Conservation (phyloP, 2,113 vertebrate species). For the Numida meleagris region DNA sequence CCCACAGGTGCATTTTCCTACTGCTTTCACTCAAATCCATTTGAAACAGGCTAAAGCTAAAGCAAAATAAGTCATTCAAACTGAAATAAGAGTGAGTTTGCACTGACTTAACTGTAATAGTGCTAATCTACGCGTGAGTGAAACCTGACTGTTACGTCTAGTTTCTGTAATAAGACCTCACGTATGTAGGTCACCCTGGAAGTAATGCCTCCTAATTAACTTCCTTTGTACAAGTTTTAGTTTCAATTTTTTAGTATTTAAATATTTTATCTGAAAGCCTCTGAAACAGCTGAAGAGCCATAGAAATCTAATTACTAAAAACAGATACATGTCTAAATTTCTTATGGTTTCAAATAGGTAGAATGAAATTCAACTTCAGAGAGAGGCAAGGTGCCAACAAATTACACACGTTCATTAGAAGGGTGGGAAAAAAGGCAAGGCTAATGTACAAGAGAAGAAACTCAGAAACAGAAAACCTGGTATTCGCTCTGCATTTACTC, state of each 20-base stretch:
- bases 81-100: neutral
- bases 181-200: neutral
- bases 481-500: neutral
- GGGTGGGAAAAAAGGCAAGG: constrained; percentile 23
- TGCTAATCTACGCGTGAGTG: neutral
- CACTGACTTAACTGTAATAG: neutral
- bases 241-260: neutral
- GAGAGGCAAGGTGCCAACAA: neutral
- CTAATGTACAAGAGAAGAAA: neutral
- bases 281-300: neutral
- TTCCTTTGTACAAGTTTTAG: no score
- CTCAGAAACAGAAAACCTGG: neutral
- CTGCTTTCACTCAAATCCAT: neutral
- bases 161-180: neutral
- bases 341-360: neutral
- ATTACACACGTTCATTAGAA: neutral
- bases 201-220: no score
- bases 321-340: neutral
- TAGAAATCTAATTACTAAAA: constrained; percentile 17
- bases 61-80: neutral
- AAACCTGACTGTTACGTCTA: neutral
- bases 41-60: neutral
- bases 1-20: neutral
- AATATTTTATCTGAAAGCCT: neutral
- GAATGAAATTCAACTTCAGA: neutral